Base-by-base conservation (phyloP, 1,140 invertebrate species). In the Ceratosolen solmsi region DNA sequence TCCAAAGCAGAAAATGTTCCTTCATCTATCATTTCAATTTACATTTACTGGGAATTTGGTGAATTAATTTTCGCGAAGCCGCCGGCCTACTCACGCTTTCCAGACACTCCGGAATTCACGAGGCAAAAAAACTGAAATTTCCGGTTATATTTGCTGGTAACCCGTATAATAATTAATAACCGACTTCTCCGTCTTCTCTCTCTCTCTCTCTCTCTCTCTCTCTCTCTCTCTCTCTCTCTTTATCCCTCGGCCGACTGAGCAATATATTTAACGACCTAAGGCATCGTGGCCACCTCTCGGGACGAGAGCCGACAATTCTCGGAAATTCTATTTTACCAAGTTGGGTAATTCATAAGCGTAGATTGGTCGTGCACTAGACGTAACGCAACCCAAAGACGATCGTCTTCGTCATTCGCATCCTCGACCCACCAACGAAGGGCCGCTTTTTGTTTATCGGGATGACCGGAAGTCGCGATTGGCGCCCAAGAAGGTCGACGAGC, bases 111-210 rank as follows among this genome's bases (percentile, higher is more conserved):
- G 60, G 60, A 58, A 74, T 58, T 2, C 41, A 22, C 36, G 25
- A 22, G 51, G 63, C 25, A n/a, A 46, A 78, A 78, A 71, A 71
- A 41, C 8, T 8, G 2, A 72, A 79, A 79, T 79, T 79, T 79
- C 77, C 68, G 77, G 68, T 79, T 36, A 65, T 54, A 38, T 20
- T 54, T 38, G 9, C 27, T 63, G 51, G 54, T 51, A 27, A 36
- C 20, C 8, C 25, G 49, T 77, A 36, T 51, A 36, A 79, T 79
- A 72, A 79, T 71, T 79, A 79, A 79, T 79, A 79, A 79, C 68
- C 77, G 36, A 25, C 30, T 38, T 38, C 33, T n/a, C 15, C 13
- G 20, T 0, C 56, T 74, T 46, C 4, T 13, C 73, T 54, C 2
- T 36, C 27, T 22, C 30, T 33, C 11, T 15, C 51, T 36, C 17